Evolutionary conservation across 2,797 vertebrate genomes (phyloP), one percentile per base, ranked within the genome.

Genomic region (Tarsius wallacei): DNA sequence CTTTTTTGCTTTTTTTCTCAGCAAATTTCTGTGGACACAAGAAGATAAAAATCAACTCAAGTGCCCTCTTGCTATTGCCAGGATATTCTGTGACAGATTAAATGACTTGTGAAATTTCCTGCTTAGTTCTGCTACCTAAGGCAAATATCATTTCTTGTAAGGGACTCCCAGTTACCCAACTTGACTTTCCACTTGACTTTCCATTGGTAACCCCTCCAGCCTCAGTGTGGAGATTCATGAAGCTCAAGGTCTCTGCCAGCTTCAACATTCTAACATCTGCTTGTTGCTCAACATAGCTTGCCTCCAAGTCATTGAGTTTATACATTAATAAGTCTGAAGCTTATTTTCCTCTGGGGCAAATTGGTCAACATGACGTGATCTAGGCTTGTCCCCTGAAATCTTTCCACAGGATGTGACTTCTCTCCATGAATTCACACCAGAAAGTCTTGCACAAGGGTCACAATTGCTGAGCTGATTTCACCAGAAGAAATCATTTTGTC

Each of bases 81-180:
- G 68, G 77, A 53, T 16, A 83, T 83, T 94, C 87, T 93, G n/a
- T 90, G 80, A 94, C 84, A 93, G 71, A 74, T 88, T 87, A 96
- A 94, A 84, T 70, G 31, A 84, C 19, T 53, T 91, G 61, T 90
- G 73, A 96, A 84, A 78, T 91, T 63, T 97, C 71, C 63, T 91
- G 7, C 71, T 77, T 55, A 94, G 16, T 97, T 93, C 70, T 90
- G n/a, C 47, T 86, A 71, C 78, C 80, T 77, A 87, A 78, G 59
- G 16, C 33, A 71, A 78, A 90, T 89, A 80, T 3, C 61, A 7
- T 89, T 95, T 89, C 86, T 68, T 93, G 31, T 80, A 73, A 90
- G 53, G 94, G 7, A 11, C 16, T 88, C 51, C 59, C 9, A 68
- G 11, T 87, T 80, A 63, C 59, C 57, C 8, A 2, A 33, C 42